Evolutionary conservation across 2,888 invertebrate genomes (phyloP).

Genomic region (Neoscelio sp.): DNA sequence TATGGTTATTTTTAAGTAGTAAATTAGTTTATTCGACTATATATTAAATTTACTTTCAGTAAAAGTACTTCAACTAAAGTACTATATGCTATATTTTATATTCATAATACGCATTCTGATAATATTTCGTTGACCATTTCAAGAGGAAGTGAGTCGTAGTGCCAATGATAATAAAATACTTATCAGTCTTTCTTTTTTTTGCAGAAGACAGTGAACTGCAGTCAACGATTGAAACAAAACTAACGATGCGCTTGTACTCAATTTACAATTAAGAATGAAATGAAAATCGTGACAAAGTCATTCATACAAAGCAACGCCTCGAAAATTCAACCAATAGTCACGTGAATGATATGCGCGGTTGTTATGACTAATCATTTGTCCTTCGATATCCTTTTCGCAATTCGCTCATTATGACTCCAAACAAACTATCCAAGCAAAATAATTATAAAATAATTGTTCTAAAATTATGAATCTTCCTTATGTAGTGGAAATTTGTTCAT

Average conservation of each 20-base stretch:
- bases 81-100: too few relatives aligned
- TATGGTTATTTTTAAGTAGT: too few relatives aligned
- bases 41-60: too few relatives aligned
- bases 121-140: not conserved
- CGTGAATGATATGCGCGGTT: constrained; percentile 45
- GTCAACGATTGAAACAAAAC: not conserved
- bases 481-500: not conserved
- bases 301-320: constrained; percentile 19
- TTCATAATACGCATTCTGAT: not conserved
- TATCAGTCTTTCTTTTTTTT: constrained; percentile 43
- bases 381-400: constrained; percentile 59
- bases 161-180: constrained; percentile 32
- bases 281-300: constrained; percentile 7
- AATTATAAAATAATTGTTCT: constrained; percentile 5
- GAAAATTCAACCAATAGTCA: constrained; percentile 18
- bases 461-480: not conserved
- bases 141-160: constrained; percentile 33
- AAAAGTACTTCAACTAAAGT: too few relatives aligned
- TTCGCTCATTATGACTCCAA: constrained; percentile 31
- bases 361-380: constrained; percentile 61
- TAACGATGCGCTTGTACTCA: not conserved
- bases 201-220: constrained; percentile 8
- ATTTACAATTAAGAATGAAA: not conserved
- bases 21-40: too few relatives aligned
- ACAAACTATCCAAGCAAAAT: constrained; percentile 2